These are phyloP conservation scores for Hyperopisus bebe DNA, from an alignment of 2,113 vertebrate genomes.

Conservation along the genomic window DNA sequence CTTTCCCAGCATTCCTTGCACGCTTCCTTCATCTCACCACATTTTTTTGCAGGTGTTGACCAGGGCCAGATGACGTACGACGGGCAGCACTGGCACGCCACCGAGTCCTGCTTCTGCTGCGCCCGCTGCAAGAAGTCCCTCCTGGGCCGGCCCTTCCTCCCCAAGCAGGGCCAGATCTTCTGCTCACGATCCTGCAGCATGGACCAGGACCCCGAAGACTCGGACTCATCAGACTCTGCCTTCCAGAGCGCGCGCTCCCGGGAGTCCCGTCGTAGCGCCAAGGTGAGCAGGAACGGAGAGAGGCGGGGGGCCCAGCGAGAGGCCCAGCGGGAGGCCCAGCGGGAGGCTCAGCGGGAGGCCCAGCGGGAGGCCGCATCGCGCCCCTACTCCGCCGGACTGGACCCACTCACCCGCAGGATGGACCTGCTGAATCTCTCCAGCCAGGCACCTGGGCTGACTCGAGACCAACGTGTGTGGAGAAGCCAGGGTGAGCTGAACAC, in stretches of 20 bases:
- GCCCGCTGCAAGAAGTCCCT: constrained; percentile 92
- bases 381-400: constrained; percentile 76
- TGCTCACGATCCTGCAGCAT: constrained; percentile 92
- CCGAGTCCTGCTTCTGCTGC: constrained; percentile 92
- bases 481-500: constrained; percentile 87
- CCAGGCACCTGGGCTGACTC: constrained; percentile 83
- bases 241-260: constrained; percentile 93
- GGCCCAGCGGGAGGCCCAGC: constrained; percentile 39
- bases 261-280: constrained; percentile 86
- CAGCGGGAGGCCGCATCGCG: constrained; percentile 43
- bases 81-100: constrained; percentile 96
- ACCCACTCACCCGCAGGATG: constrained; percentile 88
- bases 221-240: constrained; percentile 91
- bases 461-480: constrained; percentile 79
- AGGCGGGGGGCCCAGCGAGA: constrained; percentile 58
- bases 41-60: constrained; percentile 76
- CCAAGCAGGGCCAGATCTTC: constrained; percentile 96
- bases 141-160: constrained; percentile 90
- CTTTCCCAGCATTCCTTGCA: not conserved
- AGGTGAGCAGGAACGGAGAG: constrained; percentile 77
- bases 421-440: constrained; percentile 85
- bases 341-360: constrained; percentile 27
- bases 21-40: not conserved
- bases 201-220: constrained; percentile 88
- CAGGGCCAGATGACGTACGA: constrained; percentile 98